A percentile compares a stretch with the other conserved stretches of the same genome.
phyloP scores from a whole-genome alignment of 1,140 invertebrate genomes.

The Temnothorax curvispinosus region DNA sequence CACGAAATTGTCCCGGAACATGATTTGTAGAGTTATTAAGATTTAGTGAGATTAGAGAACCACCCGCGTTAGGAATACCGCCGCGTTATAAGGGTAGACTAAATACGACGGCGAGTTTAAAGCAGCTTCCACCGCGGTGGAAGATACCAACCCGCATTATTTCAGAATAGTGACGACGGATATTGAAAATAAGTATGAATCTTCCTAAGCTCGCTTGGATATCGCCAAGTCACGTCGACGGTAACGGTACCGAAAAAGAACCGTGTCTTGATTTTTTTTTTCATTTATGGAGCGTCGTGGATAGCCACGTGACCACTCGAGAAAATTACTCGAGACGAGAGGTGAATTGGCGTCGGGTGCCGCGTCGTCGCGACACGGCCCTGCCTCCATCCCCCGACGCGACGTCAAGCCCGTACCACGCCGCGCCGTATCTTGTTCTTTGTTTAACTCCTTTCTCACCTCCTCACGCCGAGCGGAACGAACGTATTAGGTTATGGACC shows the following conservation, averaged over 20 bases:
- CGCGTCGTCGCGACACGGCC: constrained; percentile 63
- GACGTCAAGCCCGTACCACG: constrained; percentile 58
- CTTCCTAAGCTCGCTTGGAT: neutral
- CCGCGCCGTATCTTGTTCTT: constrained; percentile 69
- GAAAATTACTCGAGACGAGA: neutral
- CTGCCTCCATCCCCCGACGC: constrained; percentile 59
- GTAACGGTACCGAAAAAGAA: neutral
- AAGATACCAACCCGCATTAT: neutral
- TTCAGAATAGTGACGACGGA: neutral
- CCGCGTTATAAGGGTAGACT: constrained; percentile 39
- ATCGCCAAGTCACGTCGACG: neutral
- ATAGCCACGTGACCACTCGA: neutral
- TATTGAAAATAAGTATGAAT: neutral
- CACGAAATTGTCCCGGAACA: constrained; percentile 70
- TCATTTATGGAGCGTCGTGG: neutral
- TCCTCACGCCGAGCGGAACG: constrained; percentile 69
- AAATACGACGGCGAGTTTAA: constrained; percentile 54
- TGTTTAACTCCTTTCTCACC: constrained; percentile 75
- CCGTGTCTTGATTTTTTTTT: neutral
- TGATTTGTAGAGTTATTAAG: constrained; percentile 74
- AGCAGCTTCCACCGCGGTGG: constrained; percentile 10
- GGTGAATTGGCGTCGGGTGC: constrained; percentile 41
- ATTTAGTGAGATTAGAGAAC: constrained; percentile 70
- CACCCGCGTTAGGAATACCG: constrained; percentile 33
- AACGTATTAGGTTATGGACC: constrained; percentile 77